Base-by-base conservation (phyloP, 2,888 invertebrate species). In the Lottia gigantea region DNA sequence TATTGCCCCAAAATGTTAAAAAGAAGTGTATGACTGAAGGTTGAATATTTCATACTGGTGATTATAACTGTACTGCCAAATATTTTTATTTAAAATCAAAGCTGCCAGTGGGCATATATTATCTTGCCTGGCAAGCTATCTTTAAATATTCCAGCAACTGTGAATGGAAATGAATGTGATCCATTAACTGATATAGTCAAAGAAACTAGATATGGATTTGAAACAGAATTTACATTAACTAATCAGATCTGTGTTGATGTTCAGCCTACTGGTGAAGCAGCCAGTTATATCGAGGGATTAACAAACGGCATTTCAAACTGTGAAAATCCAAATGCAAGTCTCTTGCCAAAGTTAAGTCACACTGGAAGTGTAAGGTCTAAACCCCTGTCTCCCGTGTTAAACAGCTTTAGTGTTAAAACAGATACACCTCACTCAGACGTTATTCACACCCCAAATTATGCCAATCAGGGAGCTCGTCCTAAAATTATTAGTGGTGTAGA, bases 381-480 rank as follows among this genome's bases (percentile, higher is more conserved):
- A 19, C 73, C 75, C 14, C 61, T 77, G 19, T 75, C 75, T 7
- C 75, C 74, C 15, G 73, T 71, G 12, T 67, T 68, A 31, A 75
- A 72, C 70, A 71, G 71, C 23, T 67, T 75, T 25, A 74, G 70
- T 15, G 65, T 71, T 40, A 72, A 67, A 47, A 72, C 72, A 8
- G 63, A 23, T 45, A 45, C 63, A 25, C 26, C 68, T 40, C 66
- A 63, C 64, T 66, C 45, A 26, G 47, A 63, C 31, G 68, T 47
- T 23, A 55, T 55, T 23, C 46, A 46, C 23, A 74, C 71, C n/a
- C 70, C 70, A 61, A 68, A 49, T 26, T 68, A 64, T 62, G 66
- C 65, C 49, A 66, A 68, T 46, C 75, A 77, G 55, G 77, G 77
- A 16, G 77, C 77, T 12, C 68, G 77, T 15, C 77, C 55, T 55